Conservation (phyloP, 1,140 invertebrate species). For the Tribolium madens region DNA sequence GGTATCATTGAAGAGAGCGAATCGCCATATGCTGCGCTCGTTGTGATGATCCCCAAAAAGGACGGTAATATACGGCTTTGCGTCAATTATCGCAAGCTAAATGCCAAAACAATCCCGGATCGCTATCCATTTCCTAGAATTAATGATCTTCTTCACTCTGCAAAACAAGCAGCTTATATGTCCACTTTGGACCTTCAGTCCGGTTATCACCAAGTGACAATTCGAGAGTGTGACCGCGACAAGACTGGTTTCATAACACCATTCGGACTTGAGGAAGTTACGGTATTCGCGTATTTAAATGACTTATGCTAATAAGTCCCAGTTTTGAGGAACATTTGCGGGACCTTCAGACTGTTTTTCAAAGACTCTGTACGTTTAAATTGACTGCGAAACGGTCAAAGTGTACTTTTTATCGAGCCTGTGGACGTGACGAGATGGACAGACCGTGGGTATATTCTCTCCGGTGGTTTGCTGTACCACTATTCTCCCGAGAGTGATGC, state of each 20-base stretch:
- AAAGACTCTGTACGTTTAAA: not conserved
- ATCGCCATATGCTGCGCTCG: slow-evolving; percentile 62
- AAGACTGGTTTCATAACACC: slow-evolving; percentile 67
- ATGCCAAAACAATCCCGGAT: slow-evolving; percentile 55
- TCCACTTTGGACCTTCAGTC: slow-evolving; percentile 65
- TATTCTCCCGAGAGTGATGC: too few species aligned
- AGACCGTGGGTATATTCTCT: too few species aligned
- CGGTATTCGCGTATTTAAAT: slow-evolving; percentile 59
- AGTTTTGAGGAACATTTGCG: slow-evolving; percentile 53
- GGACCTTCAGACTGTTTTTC: slow-evolving; percentile 52
- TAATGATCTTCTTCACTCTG: slow-evolving; percentile 60
- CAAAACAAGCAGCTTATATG: slow-evolving; percentile 50
- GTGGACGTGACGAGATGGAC: too few species aligned
- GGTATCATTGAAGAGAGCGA: slow-evolving; percentile 36
- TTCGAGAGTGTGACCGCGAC: slow-evolving; percentile 58
- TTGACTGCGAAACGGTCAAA: too few species aligned
- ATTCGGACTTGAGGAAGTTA: slow-evolving; percentile 54
- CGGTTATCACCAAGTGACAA: slow-evolving; percentile 67
- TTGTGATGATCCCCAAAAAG: slow-evolving; percentile 63
- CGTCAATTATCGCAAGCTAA: slow-evolving; percentile 51
- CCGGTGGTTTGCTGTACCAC: too few species aligned
- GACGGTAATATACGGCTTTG: slow-evolving; percentile 54
- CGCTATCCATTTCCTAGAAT: slow-evolving; percentile 56
- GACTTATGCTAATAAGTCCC: slow-evolving; percentile 53
- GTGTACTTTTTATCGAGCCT: too few species aligned